phyloP scores from a whole-genome alignment of 2,113 vertebrate genomes.

The Chaenocephalus aceratus region DNA sequence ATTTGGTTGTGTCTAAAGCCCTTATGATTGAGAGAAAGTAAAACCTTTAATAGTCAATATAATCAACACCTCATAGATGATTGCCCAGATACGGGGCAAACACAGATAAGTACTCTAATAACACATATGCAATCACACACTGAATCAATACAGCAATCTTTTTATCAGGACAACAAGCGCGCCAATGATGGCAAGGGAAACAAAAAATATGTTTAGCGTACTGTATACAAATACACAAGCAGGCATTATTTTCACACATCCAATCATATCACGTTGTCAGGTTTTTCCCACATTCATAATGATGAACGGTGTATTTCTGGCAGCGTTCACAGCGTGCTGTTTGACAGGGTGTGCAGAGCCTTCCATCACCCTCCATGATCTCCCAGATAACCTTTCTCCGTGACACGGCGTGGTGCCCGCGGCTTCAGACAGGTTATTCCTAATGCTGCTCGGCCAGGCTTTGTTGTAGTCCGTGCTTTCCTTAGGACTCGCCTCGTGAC shows the following conservation, averaged over 20 bases:
- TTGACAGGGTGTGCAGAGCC: constrained; percentile 22
- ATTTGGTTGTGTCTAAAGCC: neutral
- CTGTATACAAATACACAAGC: neutral
- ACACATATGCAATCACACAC: neutral
- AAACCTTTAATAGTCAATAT: too few relatives aligned
- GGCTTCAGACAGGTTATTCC: constrained; percentile 43
- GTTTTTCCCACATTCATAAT: neutral
- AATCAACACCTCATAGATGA: neutral
- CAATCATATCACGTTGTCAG: neutral
- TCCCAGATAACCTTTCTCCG: constrained; percentile 52
- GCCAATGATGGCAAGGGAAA: neutral
- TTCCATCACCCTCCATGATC: constrained; percentile 44
- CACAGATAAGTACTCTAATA: neutral
- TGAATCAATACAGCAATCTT: neutral
- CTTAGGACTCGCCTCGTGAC: neutral
- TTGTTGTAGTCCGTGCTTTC: constrained; percentile 22
- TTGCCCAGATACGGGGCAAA: neutral
- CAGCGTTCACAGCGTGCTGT: constrained; percentile 34
- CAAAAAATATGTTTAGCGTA: neutral
- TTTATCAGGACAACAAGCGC: neutral
- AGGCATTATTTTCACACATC: neutral
- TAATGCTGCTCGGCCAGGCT: constrained; percentile 12
- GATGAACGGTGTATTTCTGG: constrained; percentile 36
- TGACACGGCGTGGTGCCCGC: constrained; percentile 14
- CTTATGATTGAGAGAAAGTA: too few relatives aligned